Conservation (phyloP, 37 sponge, comb jelly and placozoan genomes). For the Ianthella basta region DNA sequence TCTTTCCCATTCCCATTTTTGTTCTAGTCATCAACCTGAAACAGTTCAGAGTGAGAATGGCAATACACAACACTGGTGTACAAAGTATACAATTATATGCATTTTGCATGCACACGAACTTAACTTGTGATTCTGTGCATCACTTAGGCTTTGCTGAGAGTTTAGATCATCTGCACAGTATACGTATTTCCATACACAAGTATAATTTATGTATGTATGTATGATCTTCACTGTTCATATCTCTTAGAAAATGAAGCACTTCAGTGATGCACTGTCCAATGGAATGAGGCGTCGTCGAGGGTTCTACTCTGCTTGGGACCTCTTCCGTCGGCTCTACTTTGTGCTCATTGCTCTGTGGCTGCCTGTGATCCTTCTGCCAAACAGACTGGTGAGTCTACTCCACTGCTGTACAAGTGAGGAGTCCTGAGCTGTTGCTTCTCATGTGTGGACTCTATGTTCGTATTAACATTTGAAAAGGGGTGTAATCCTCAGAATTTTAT, state of each 20-base stretch:
- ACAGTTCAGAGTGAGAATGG: slow-evolving; percentile 28
- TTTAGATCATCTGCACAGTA: slow-evolving; percentile 27
- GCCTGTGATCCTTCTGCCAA: background rate
- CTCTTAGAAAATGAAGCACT: slow-evolving; percentile 63
- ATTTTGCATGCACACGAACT: too few species aligned
- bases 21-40: slow-evolving; percentile 6
- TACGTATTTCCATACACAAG: background rate
- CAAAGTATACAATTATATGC: background rate
- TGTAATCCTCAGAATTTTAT: too few species aligned
- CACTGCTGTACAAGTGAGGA: background rate
- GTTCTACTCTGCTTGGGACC: slow-evolving; percentile 76
- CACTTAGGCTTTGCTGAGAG: too few species aligned
- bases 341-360: slow-evolving; percentile 49
- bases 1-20: background rate
- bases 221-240: too few species aligned
- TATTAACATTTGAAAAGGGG: too few species aligned
- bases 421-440: too few species aligned
- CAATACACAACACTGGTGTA: background rate
- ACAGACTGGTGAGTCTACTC: background rate
- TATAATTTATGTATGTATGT: slow-evolving; percentile 33
- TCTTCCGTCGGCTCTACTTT: slow-evolving; percentile 63
- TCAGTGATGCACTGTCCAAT: slow-evolving; percentile 70
- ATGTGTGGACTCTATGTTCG: too few species aligned
- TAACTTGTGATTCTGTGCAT: too few species aligned
- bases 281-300: slow-evolving; percentile 52